These are phyloP conservation scores for Zosterops japonicus DNA, from an alignment of 2,113 vertebrate genomes.

Conservation along the genomic window DNA sequence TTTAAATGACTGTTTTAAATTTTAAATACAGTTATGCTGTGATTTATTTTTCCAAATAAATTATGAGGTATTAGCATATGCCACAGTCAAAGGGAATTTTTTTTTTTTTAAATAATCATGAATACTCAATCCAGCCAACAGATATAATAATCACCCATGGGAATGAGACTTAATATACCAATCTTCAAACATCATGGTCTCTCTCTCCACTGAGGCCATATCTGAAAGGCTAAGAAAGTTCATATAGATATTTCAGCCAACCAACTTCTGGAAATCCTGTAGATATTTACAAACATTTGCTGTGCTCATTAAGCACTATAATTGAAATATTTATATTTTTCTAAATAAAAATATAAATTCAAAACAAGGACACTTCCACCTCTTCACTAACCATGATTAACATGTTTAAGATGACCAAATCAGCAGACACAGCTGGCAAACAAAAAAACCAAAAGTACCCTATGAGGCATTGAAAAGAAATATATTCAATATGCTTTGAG, in stretches of 20 bases:
- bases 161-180: neutral
- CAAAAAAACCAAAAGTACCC: neutral
- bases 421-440: neutral
- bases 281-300: neutral
- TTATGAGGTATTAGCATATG: neutral
- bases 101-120: neutral
- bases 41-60: neutral
- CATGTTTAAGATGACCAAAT: neutral
- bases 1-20: neutral
- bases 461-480: neutral
- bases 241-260: neutral
- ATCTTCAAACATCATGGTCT: neutral
- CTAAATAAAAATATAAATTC: neutral
- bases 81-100: neutral
- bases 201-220: neutral
- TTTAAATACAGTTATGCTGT: neutral
- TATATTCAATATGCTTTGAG: neutral
- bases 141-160: neutral
- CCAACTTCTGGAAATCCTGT: neutral
- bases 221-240: neutral
- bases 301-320: neutral
- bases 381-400: neutral
- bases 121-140: neutral
- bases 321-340: neutral
- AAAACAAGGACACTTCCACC: neutral